Evolutionary conservation across 2,888 invertebrate genomes (phyloP).

Genomic region (Parapristionchus giblindavisi): DNA sequence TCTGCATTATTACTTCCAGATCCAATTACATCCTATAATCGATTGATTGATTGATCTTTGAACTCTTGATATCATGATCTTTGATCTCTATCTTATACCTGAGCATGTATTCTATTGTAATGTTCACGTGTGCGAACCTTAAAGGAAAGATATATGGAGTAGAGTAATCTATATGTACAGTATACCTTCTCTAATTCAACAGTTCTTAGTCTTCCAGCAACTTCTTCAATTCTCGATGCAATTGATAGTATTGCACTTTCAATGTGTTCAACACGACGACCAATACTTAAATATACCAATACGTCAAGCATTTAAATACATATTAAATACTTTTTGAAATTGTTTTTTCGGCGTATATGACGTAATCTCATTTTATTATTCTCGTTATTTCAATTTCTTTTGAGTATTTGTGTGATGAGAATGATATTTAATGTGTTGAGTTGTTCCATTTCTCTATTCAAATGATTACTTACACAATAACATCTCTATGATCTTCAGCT

Average conservation of each 20-base stretch:
- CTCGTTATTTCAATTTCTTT: too few species aligned
- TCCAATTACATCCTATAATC: too few species aligned
- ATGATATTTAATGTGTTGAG: too few species aligned
- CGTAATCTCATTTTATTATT: too few species aligned
- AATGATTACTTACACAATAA: constrained; percentile 16
- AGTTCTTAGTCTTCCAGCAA: constrained; percentile 6
- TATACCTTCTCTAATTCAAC: constrained; percentile 21
- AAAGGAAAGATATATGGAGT: neutral
- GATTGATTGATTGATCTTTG: too few species aligned
- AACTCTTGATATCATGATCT: too few species aligned
- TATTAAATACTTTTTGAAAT: too few species aligned
- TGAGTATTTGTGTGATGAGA: too few species aligned
- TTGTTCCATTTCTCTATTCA: too few species aligned
- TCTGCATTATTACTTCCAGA: too few species aligned
- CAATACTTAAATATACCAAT: constrained; percentile 8
- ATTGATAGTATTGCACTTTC: constrained; percentile 9
- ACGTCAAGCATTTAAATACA: too few species aligned
- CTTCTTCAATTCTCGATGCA: constrained; percentile 9
- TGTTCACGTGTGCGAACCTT: constrained; percentile 21
- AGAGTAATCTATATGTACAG: neutral
- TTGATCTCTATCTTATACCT: neutral
- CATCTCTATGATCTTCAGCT: constrained; percentile 8
- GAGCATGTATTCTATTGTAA: neutral
- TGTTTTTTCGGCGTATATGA: too few species aligned
- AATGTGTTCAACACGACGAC: constrained; percentile 21